These are phyloP conservation scores for Pycnonotus jocosus DNA, from an alignment of 2,113 vertebrate genomes.

Conservation along the genomic window DNA sequence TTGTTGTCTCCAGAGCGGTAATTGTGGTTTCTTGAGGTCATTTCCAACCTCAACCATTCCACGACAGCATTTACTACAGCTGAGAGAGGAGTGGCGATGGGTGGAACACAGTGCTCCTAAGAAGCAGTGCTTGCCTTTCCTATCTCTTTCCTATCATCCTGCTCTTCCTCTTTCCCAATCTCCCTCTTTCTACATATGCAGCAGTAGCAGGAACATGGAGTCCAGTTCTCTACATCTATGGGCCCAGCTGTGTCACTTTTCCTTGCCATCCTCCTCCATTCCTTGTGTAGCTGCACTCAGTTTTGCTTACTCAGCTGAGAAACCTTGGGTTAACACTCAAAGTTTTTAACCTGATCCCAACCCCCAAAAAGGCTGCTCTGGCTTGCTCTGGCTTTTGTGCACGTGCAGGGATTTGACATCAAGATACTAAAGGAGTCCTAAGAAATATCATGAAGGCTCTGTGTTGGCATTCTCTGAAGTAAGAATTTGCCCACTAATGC, in stretches of 20 bases:
- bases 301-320: neutral
- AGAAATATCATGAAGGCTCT: neutral
- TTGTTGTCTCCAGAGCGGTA: neutral
- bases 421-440: neutral
- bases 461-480: neutral
- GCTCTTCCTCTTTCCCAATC: neutral
- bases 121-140: neutral
- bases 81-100: rapidly evolving
- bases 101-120: neutral
- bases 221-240: neutral
- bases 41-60: neutral
- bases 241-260: neutral
- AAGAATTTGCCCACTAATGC: neutral
- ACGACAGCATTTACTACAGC: neutral
- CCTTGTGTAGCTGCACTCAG: neutral
- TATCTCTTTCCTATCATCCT: rapidly evolving
- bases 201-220: neutral
- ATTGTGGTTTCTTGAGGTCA: neutral
- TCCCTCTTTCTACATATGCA: neutral
- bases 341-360: neutral
- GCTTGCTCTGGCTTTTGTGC: neutral
- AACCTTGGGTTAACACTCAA: neutral
- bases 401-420: neutral
- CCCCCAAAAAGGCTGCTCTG: neutral
- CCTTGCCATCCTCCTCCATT: neutral